Evolutionary conservation across 1,140 invertebrate species (phyloP).

Genomic region (Brachionus sp.): DNA sequence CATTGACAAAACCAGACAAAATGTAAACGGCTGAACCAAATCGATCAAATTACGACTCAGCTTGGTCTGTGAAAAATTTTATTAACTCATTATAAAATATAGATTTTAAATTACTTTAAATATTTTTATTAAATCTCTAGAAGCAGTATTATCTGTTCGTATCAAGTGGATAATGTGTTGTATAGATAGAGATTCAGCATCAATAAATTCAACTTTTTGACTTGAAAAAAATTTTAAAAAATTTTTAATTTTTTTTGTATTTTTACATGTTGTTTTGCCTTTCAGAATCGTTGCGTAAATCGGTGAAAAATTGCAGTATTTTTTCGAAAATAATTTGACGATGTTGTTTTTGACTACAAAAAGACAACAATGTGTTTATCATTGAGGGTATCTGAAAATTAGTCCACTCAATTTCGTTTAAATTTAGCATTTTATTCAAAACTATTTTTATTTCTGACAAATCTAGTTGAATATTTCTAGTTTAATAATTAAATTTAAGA

Average conservation of each 20-base stretch:
- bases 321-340: conserved; percentile 17
- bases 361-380: not conserved
- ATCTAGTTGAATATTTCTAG: conserved; percentile 28
- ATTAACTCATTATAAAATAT: not conserved
- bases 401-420: conserved; percentile 1
- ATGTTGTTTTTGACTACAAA: conserved; percentile 10
- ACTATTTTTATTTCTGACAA: not conserved
- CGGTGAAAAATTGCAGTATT: conserved; percentile 8
- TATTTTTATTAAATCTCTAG: conserved; percentile 20
- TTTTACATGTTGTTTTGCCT: not conserved
- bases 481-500: not conserved
- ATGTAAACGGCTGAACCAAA: conserved; percentile 41
- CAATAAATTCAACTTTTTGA: not conserved
- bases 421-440: conserved; percentile 27
- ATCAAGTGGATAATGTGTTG: conserved; percentile 5
- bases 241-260: not conserved
- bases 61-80: not conserved
- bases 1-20: conserved; percentile 7
- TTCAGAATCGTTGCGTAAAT: not conserved
- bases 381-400: conserved; percentile 15
- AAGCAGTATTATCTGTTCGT: not conserved
- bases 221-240: not conserved
- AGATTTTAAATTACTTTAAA: not conserved
- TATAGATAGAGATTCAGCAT: conserved; percentile 24
- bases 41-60: not conserved